These are phyloP conservation scores for Rhadinocentrus ornatus DNA, from an alignment of 2,797 vertebrate genomes.

Conservation along the genomic window DNA sequence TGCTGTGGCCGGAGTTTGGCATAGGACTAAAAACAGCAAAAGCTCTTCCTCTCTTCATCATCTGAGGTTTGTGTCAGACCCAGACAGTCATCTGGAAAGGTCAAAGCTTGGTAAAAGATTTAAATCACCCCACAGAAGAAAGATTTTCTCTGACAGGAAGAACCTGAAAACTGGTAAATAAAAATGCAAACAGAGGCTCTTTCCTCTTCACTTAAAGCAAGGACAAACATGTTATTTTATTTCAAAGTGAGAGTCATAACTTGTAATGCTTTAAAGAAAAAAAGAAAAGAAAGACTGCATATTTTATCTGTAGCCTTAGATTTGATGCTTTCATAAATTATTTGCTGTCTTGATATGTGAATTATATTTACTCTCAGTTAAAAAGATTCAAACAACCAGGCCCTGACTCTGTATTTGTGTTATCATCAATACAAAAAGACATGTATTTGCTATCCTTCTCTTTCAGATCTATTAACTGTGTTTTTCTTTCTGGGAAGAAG, in stretches of 20 bases:
- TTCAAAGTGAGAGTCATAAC: slow-evolving; percentile 40
- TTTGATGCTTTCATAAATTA: slow-evolving; percentile 5
- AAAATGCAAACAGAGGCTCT: slow-evolving; percentile 69
- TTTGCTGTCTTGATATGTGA: slow-evolving; percentile 11
- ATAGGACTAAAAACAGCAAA: slow-evolving; percentile 70
- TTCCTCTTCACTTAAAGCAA: slow-evolving; percentile 52
- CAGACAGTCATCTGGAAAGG: slow-evolving; percentile 82
- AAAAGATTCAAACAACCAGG: slow-evolving; percentile 16
- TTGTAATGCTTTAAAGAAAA: slow-evolving; percentile 20
- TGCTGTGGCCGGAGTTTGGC: slow-evolving; percentile 30
- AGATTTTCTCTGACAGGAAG: slow-evolving; percentile 82
- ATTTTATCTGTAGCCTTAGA: slow-evolving; percentile 23
- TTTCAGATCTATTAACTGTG: slow-evolving; percentile 62
- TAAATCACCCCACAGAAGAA: slow-evolving; percentile 76
- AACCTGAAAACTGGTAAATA: slow-evolving; percentile 77
- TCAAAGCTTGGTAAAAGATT: slow-evolving; percentile 82
- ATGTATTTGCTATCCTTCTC: slow-evolving; percentile 28
- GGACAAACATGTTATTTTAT: slow-evolving; percentile 41
- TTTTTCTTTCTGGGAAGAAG: slow-evolving; percentile 59
- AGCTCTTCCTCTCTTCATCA: slow-evolving; percentile 74
- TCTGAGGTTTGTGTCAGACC: slow-evolving; percentile 76
- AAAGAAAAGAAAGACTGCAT: background rate
- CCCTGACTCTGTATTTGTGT: slow-evolving; percentile 24
- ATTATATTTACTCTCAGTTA: slow-evolving; percentile 5
- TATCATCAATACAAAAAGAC: slow-evolving; percentile 24